Percentiles rank a stretch among this genome's conserved stretches.
These are phyloP conservation scores for Ramphastos sulfuratus DNA, from an alignment of 2,113 vertebrate genomes.

Conservation along the genomic window DNA sequence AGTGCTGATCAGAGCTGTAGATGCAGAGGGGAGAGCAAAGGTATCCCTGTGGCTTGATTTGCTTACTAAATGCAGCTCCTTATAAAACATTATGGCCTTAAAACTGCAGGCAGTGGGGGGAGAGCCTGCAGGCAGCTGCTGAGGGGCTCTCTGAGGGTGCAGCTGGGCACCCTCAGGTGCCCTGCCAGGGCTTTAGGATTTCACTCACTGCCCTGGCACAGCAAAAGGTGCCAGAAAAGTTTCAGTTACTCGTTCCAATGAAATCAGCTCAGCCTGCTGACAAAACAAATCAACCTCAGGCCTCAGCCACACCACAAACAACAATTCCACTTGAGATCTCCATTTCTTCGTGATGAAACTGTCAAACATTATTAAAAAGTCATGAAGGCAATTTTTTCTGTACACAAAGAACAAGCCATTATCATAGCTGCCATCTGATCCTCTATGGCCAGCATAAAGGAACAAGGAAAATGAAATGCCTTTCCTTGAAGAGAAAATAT, in stretches of 20 bases:
- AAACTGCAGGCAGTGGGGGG: not conserved
- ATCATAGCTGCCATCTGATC: constrained; percentile 26
- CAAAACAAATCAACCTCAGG: constrained; percentile 25
- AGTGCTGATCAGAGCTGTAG: not conserved
- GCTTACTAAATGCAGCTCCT: not conserved
- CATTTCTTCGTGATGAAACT: not conserved
- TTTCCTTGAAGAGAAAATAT: not conserved
- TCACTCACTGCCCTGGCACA: not conserved
- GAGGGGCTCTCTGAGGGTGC: not conserved
- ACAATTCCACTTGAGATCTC: not conserved
- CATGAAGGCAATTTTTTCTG: constrained; percentile 26
- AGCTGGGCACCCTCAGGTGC: not conserved
- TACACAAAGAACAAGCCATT: constrained; percentile 18
- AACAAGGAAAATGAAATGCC: not conserved
- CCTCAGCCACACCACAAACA: not conserved
- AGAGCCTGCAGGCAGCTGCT: not conserved
- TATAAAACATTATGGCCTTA: not conserved
- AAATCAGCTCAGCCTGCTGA: not conserved
- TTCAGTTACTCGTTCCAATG: not conserved
- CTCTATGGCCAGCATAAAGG: not conserved
- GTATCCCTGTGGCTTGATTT: not conserved
- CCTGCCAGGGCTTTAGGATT: not conserved
- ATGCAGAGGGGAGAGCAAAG: not conserved
- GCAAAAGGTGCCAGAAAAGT: not conserved
- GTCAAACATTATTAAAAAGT: constrained; percentile 54